Evolutionary conservation across 2,888 invertebrate species (phyloP).

Genomic region (Prosopocoilus inquinatus): DNA sequence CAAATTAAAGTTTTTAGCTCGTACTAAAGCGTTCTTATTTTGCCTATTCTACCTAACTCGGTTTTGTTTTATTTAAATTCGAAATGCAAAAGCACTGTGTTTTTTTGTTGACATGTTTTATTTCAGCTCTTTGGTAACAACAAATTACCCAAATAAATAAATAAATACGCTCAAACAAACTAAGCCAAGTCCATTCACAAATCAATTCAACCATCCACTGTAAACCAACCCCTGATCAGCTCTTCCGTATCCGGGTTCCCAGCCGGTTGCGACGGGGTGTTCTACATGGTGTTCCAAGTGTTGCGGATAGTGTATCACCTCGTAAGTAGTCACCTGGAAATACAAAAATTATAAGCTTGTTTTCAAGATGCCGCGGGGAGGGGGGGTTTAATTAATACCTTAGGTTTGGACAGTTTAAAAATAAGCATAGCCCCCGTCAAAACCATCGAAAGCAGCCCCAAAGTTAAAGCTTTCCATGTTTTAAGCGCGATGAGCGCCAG

Average conservation of each 20-base stretch:
- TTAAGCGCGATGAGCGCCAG: slow-evolving; percentile 81
- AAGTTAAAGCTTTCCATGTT: slow-evolving; percentile 86
- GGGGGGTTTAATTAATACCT: slow-evolving; percentile 51
- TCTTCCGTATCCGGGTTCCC: slow-evolving; percentile 61
- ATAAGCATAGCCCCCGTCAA: slow-evolving; percentile 82
- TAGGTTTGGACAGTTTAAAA: slow-evolving; percentile 84
- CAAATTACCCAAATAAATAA: slow-evolving; percentile 29
- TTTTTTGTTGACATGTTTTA: not conserved
- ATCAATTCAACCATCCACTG: slow-evolving; percentile 40
- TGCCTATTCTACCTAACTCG: too few species aligned
- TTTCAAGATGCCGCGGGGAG: not conserved
- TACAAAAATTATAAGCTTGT: slow-evolving; percentile 19
- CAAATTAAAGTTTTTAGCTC: too few species aligned
- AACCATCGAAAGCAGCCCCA: slow-evolving; percentile 80
- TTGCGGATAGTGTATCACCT: slow-evolving; percentile 80
- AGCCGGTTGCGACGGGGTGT: slow-evolving; percentile 55
- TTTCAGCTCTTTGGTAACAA: slow-evolving; percentile 15
- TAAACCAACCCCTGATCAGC: slow-evolving; percentile 60
- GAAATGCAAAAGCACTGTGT: too few species aligned
- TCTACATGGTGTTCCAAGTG: slow-evolving; percentile 60
- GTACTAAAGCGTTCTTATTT: too few species aligned
- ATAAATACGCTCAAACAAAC: slow-evolving; percentile 6
- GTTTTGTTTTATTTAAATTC: too few species aligned
- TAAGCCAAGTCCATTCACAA: slow-evolving; percentile 7
- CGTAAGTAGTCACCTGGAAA: slow-evolving; percentile 70